Evolutionary conservation across 1,140 invertebrate species (phyloP).

Genomic region (Samia ricini): DNA sequence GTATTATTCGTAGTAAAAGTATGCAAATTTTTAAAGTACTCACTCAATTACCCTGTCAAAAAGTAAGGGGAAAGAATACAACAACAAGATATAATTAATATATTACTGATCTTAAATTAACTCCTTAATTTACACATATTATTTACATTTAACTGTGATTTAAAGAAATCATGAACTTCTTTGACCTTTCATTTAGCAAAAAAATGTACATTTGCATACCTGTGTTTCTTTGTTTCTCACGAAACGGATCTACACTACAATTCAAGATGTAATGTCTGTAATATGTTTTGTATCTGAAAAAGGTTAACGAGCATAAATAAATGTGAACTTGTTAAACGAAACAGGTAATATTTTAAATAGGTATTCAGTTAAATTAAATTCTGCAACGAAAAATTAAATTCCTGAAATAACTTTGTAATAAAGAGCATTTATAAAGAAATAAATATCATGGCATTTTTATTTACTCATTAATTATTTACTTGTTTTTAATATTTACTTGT

Average conservation of each 20-base stretch:
- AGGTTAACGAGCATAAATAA: conserved; percentile 1
- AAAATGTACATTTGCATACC: conserved; percentile 23
- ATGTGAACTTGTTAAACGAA: background rate
- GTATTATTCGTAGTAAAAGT: too few species aligned
- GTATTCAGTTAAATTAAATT: background rate
- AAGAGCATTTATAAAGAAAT: background rate
- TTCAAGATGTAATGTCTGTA: conserved; percentile 18
- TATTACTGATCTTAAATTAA: background rate
- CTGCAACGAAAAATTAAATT: background rate
- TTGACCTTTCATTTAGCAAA: conserved; percentile 26
- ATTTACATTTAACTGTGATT: conserved; percentile 13
- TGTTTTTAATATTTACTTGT: background rate
- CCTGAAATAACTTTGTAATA: background rate
- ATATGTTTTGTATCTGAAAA: conserved; percentile 8
- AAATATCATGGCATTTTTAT: background rate
- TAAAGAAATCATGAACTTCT: conserved; percentile 28
- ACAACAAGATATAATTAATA: background rate
- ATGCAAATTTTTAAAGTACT: too few species aligned
- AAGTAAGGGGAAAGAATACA: too few species aligned
- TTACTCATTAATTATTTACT: background rate
- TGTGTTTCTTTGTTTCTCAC: conserved; percentile 29
- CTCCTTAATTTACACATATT: background rate
- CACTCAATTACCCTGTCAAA: too few species aligned
- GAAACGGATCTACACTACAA: conserved; percentile 23
- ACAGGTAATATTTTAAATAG: background rate